phyloP scores from a whole-genome alignment of 2,888 invertebrate genomes.

The Pyrgus malvae region DNA sequence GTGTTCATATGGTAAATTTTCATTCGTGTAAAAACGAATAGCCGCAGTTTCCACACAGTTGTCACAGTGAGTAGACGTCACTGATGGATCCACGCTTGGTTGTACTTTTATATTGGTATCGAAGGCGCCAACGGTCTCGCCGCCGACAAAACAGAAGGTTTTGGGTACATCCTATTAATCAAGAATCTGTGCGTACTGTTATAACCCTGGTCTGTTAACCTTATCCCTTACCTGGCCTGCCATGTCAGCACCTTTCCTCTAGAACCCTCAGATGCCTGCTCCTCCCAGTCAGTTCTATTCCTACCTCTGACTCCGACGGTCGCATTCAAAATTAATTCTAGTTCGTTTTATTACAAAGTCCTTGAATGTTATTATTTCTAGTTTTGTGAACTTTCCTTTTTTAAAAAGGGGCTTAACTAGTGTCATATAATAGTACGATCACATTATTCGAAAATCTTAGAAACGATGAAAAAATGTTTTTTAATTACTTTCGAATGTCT shows the following conservation, averaged over 20 bases:
- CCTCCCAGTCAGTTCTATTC: too few species aligned
- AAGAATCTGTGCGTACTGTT: conserved; percentile 3
- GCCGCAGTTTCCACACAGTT: conserved; percentile 36
- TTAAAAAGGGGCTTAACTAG: too few species aligned
- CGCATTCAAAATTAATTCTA: conserved; percentile 31
- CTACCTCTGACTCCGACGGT: too few species aligned
- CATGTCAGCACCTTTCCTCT: too few species aligned
- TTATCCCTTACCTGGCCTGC: too few species aligned
- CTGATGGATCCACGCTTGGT: conserved; percentile 33
- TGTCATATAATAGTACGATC: too few species aligned
- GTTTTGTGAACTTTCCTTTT: too few species aligned
- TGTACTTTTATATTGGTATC: conserved; percentile 37
- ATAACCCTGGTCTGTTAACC: too few species aligned
- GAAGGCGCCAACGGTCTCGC: conserved; percentile 31
- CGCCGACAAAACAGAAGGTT: conserved; percentile 17
- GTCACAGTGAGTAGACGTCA: conserved; percentile 35
- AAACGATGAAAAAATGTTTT: conserved; percentile 28
- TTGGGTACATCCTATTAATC: conserved; percentile 10
- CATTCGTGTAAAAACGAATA: conserved; percentile 35
- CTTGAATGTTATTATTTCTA: too few species aligned
- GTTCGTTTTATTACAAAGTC: too few species aligned
- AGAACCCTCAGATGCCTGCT: too few species aligned
- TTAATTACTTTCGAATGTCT: conserved; percentile 34
- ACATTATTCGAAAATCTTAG: conserved; percentile 34
- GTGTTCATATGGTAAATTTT: conserved; percentile 28